phyloP scores from a whole-genome alignment of 2,888 invertebrate genomes.

The Onthophagus sagittarius region DNA sequence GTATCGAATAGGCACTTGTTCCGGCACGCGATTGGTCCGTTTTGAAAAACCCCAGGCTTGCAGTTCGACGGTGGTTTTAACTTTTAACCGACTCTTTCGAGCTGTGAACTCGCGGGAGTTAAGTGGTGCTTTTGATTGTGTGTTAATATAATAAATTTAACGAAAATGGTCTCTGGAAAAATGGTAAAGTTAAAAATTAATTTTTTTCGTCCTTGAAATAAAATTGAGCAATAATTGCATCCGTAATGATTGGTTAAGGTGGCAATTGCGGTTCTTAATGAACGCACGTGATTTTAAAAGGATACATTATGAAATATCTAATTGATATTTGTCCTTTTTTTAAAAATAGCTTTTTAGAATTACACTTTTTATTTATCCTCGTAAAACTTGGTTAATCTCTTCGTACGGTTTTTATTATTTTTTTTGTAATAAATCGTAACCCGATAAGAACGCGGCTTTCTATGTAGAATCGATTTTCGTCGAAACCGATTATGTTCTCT shows the following conservation, averaged over 20 bases:
- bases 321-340: neutral
- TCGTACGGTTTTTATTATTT: too few relatives aligned
- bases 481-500: too few relatives aligned
- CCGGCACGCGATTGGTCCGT: neutral
- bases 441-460: too few relatives aligned
- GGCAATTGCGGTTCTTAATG: neutral
- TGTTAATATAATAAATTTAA: neutral
- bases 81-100: neutral
- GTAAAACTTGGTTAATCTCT: too few relatives aligned
- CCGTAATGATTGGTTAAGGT: neutral
- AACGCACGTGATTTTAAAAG: neutral
- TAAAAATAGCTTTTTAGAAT: too few relatives aligned
- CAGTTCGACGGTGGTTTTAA: neutral
- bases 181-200: slow-evolving; percentile 23
- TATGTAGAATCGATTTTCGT: too few relatives aligned
- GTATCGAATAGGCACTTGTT: neutral
- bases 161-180: slow-evolving; percentile 33
- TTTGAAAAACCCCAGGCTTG: neutral
- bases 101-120: too few relatives aligned
- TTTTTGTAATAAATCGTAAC: too few relatives aligned
- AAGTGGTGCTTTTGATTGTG: neutral
- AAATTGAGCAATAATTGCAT: neutral
- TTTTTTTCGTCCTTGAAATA: neutral
- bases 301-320: neutral
- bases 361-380: too few relatives aligned